Evolutionary conservation across 2,113 vertebrate species (phyloP).

Genomic region (Mystacornis crossleyi): DNA sequence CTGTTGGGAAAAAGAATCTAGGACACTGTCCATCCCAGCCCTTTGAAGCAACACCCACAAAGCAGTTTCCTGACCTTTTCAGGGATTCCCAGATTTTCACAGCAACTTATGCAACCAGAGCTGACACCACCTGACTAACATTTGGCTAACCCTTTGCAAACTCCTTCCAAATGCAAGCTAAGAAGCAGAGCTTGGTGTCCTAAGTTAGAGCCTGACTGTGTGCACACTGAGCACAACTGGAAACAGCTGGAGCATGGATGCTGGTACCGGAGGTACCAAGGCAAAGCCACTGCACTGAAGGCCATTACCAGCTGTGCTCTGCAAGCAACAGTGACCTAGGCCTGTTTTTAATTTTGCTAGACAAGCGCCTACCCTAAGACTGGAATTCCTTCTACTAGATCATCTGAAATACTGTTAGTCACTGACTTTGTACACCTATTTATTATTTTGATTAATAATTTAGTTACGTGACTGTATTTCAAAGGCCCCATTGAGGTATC

Average conservation of each 20-base stretch:
- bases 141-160: slow-evolving; percentile 53
- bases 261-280: neutral
- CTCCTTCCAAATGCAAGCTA: slow-evolving; percentile 40
- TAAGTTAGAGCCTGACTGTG: neutral
- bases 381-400: neutral
- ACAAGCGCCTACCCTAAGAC: neutral
- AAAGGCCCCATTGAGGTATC: neutral
- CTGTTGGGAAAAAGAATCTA: slow-evolving; percentile 89
- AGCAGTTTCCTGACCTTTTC: slow-evolving; percentile 76
- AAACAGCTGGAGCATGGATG: neutral
- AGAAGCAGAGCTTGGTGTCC: neutral
- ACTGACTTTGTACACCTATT: neutral
- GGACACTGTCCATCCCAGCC: slow-evolving; percentile 75
- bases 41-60: slow-evolving; percentile 75
- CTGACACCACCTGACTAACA: slow-evolving; percentile 49
- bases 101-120: slow-evolving; percentile 1
- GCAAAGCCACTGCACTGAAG: neutral
- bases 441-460: neutral
- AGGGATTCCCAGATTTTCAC: slow-evolving; percentile 66
- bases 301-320: neutral
- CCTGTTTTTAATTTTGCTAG: neutral
- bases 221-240: neutral
- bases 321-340: neutral
- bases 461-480: neutral
- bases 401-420: neutral